Percentiles rank a stretch among this genome's conserved stretches.
phyloP scores from a whole-genome alignment of 2,113 vertebrate species.

The Misgurnus mizolepis region DNA sequence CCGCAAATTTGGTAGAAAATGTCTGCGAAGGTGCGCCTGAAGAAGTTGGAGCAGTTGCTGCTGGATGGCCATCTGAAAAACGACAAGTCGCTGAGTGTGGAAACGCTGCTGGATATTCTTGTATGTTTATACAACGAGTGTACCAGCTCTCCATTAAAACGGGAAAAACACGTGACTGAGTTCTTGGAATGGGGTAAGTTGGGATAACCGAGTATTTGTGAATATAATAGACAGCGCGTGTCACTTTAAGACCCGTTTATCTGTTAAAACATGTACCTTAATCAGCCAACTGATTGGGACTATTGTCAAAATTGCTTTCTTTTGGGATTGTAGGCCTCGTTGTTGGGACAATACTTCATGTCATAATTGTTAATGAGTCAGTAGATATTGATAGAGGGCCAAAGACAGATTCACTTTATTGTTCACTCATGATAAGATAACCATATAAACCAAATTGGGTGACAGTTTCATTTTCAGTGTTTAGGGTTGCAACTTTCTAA shows the following conservation, averaged over 20 bases:
- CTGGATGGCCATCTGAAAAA: slow-evolving; percentile 80
- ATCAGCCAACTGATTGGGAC: slow-evolving; percentile 18
- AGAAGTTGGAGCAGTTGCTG: slow-evolving; percentile 93
- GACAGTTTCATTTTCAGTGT: no score
- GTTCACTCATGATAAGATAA: no score
- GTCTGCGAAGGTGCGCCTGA: slow-evolving; percentile 92
- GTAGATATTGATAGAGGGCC: no score
- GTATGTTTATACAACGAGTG: slow-evolving; percentile 87
- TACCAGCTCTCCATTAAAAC: slow-evolving; percentile 81
- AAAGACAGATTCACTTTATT: no score
- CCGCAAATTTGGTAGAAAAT: slow-evolving; percentile 64
- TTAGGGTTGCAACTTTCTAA: no score
- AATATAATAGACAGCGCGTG: neutral
- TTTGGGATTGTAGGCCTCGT: slow-evolving; percentile 5
- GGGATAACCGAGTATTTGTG: neutral
- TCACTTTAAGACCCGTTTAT: slow-evolving; percentile 27
- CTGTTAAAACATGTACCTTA: slow-evolving; percentile 27
- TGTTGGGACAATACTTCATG: neutral
- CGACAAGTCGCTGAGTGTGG: slow-evolving; percentile 84
- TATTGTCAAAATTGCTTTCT: slow-evolving; percentile 27
- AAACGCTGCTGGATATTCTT: slow-evolving; percentile 92
- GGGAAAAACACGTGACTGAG: slow-evolving; percentile 91
- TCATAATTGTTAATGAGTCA: neutral
- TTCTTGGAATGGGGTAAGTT: slow-evolving; percentile 95
- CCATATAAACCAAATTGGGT: no score